Base-by-base conservation (phyloP, 2,113 vertebrate genomes). In the Eretmochelys imbricata region DNA sequence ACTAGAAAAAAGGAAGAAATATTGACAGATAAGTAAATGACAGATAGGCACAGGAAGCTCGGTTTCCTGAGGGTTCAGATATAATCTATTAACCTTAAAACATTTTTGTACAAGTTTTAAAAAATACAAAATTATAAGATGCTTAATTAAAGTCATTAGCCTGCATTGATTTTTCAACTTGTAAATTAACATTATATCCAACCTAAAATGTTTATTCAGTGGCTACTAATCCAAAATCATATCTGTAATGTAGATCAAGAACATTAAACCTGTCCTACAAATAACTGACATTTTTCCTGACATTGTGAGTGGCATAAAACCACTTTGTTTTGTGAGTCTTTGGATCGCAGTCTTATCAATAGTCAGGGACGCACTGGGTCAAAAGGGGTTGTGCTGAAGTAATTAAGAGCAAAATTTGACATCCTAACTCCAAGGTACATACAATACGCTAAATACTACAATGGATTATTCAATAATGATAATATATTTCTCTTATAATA, bases 21-120 rank as follows among this genome's bases (percentile, higher is more conserved):
- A 98, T 98, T 98, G 98, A 98, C 98, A 98, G 98, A 98, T 98
- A 98, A 98, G 98, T 96, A 98, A 98, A 98, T 98, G 98, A 98
- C 98, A 98, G 97, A 91, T 96, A 98, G 91, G 95, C 97, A 88
- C 94, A 97, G 93, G 96, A 96, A 86, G 89, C 90, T 93, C 62
- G 62, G 97, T 97, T 96, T 98, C 98, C 98, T 98, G 91, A 87
- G 97, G 98, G 97, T 96, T 97, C 96, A 87, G 95, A 96, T 83
- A 92, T 98, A 98, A 98, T 98, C 97, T 98, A 97, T 98, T 98
- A 98, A 97, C 95, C 95, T 98, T 96, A 89, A 89, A 98, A 96
- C 90, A 97, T 94, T 92, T 94, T 94, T 92, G 94, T 93, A 93
- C 82, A 96, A 97, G 98, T 96, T 80, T 95, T 50, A 75, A 93